Conservation (phyloP, 23 tunicate species). For the Halocynthia aurantium region DNA sequence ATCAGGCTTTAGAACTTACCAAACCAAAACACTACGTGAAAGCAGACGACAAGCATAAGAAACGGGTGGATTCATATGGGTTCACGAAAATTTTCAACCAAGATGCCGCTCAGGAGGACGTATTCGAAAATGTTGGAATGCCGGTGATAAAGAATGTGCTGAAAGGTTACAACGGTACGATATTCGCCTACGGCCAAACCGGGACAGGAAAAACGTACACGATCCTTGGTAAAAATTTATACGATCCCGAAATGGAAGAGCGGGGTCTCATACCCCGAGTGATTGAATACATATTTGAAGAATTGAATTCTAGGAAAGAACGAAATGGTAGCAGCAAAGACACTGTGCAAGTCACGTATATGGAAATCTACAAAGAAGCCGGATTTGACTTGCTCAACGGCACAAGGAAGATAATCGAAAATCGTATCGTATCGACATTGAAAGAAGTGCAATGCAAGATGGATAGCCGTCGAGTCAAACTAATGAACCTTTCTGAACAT, state of each 20-base stretch:
- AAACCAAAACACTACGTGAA: no score
- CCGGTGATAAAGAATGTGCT: slow-evolving; percentile 68
- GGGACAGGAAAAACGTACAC: slow-evolving; percentile 93
- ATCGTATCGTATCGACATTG: background rate
- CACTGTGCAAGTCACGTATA: slow-evolving; percentile 46
- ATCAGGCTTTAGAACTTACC: no score
- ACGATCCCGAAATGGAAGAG: background rate
- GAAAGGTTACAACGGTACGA: slow-evolving; percentile 87
- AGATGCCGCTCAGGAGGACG: slow-evolving; percentile 40
- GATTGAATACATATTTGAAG: slow-evolving; percentile 38
- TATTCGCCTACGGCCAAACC: slow-evolving; percentile 98
- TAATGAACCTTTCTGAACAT: slow-evolving; percentile 49
- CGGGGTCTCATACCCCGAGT: slow-evolving; percentile 57
- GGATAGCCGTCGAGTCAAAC: slow-evolving; percentile 18
- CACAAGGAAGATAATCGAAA: background rate
- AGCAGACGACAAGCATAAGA: no score
- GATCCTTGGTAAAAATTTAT: slow-evolving; percentile 30
- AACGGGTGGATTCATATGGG: slow-evolving; percentile 3
- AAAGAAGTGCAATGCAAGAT: slow-evolving; percentile 8
- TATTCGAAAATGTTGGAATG: slow-evolving; percentile 52
- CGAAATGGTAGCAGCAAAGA: background rate
- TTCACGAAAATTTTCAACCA: slow-evolving; percentile 67
- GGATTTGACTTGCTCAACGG: slow-evolving; percentile 64
- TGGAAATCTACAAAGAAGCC: slow-evolving; percentile 77
- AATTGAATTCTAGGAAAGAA: slow-evolving; percentile 4